These are phyloP conservation scores for Macropodus opercularis DNA, from an alignment of 2,797 vertebrate genomes.

Conservation along the genomic window DNA sequence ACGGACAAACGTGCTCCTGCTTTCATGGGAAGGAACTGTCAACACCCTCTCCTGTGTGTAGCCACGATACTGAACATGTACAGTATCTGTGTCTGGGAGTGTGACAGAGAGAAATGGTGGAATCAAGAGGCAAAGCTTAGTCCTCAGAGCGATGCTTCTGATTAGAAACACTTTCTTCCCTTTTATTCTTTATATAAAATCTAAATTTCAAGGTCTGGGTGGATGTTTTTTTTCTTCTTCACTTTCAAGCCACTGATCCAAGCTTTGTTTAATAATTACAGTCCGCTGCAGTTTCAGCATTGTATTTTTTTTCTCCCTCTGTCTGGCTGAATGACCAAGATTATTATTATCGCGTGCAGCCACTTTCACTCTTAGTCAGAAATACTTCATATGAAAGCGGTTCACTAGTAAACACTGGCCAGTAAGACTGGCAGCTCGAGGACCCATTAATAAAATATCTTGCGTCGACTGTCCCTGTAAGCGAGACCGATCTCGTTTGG, in stretches of 20 bases:
- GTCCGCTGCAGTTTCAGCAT: constrained; percentile 3
- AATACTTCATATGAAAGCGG: constrained; percentile 29
- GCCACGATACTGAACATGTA: constrained; percentile 53
- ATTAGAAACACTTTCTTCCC: constrained; percentile 37
- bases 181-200: constrained; percentile 12
- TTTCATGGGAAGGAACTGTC: constrained; percentile 55
- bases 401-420: constrained; percentile 30
- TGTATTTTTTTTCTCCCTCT: background rate
- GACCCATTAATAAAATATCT: constrained; percentile 60
- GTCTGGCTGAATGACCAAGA: constrained; percentile 3
- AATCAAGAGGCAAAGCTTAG: constrained; percentile 10
- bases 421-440: constrained; percentile 62
- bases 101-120: background rate
- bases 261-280: constrained; percentile 11
- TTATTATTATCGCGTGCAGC: background rate
- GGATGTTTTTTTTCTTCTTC: background rate
- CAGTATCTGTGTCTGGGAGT: constrained; percentile 13
- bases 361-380: constrained; percentile 10
- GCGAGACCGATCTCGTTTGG: constrained; percentile 68
- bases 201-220: constrained; percentile 9
- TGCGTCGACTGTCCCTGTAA: constrained; percentile 52
- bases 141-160: constrained; percentile 38
- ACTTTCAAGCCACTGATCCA: constrained; percentile 7
- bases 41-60: constrained; percentile 50
- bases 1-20: constrained; percentile 64